Conservation (phyloP, 2,888 invertebrate genomes). For the Lamellibrachia columna region DNA sequence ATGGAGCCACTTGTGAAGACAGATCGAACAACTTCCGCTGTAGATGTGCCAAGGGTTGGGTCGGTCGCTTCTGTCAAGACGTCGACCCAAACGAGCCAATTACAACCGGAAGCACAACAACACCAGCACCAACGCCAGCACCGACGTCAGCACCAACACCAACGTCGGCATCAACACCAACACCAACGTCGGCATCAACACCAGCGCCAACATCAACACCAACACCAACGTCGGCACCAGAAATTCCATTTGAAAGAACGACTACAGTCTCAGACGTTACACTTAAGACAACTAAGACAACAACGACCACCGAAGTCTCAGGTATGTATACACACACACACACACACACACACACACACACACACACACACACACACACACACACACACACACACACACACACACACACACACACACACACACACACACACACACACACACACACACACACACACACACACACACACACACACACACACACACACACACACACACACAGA, state of each 20-base stretch:
- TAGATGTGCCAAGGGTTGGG: slow-evolving; percentile 17
- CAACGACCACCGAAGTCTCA: neutral
- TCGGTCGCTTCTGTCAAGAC: slow-evolving; percentile 30
- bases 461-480: too few relatives aligned
- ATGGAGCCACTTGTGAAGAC: too few relatives aligned
- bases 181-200: neutral
- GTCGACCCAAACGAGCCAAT: neutral
- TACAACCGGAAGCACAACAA: neutral
- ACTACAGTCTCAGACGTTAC: too few relatives aligned
- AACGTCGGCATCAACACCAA: slow-evolving; percentile 14
- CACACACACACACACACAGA: too few relatives aligned
- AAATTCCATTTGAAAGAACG: too few relatives aligned
- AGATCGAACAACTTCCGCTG: slow-evolving; percentile 28
- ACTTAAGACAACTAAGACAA: neutral
- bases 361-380: too few relatives aligned
- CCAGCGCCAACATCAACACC: neutral
- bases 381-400: too few relatives aligned
- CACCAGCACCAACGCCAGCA: slow-evolving; percentile 14
- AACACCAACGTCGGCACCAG: neutral
- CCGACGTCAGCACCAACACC: neutral
- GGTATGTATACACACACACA: too few relatives aligned
- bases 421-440: too few relatives aligned
- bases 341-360: too few relatives aligned
- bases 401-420: too few relatives aligned
- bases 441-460: too few relatives aligned